phyloP scores from a whole-genome alignment of 1,140 invertebrate species.

The Hermatobates lingyangjiaoensis region DNA sequence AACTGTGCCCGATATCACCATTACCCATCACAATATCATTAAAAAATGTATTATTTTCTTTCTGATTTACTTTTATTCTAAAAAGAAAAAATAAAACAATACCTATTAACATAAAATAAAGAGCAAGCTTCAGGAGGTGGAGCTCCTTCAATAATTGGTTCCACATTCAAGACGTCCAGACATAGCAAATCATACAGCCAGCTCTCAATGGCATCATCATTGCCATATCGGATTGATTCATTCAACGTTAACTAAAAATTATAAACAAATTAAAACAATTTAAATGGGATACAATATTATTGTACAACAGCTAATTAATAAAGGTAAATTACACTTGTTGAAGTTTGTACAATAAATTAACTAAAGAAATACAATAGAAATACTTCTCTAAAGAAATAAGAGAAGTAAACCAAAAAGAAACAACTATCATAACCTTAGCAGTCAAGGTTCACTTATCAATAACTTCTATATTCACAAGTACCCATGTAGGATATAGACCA shows the following conservation, averaged over 20 bases:
- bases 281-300: background rate
- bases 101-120: constrained; percentile 67
- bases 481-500: too few species aligned
- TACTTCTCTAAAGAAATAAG: too few species aligned
- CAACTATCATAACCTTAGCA: too few species aligned
- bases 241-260: constrained; percentile 47
- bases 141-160: constrained; percentile 48
- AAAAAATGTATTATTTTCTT: background rate
- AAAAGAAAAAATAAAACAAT: background rate
- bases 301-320: background rate
- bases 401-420: too few species aligned
- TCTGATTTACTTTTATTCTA: too few species aligned
- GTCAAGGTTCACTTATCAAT: too few species aligned
- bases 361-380: too few species aligned
- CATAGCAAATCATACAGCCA: constrained; percentile 90
- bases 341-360: background rate
- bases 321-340: background rate
- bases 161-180: constrained; percentile 55
- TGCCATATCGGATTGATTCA: constrained; percentile 87
- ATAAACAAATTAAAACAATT: constrained; percentile 7
- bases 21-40: background rate
- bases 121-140: constrained; percentile 78
- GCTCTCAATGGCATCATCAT: constrained; percentile 69
- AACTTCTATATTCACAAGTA: too few species aligned
- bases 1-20: background rate